Evolutionary conservation across 2,888 invertebrate genomes (phyloP).

Genomic region (Sphaerophoria taeniata): DNA sequence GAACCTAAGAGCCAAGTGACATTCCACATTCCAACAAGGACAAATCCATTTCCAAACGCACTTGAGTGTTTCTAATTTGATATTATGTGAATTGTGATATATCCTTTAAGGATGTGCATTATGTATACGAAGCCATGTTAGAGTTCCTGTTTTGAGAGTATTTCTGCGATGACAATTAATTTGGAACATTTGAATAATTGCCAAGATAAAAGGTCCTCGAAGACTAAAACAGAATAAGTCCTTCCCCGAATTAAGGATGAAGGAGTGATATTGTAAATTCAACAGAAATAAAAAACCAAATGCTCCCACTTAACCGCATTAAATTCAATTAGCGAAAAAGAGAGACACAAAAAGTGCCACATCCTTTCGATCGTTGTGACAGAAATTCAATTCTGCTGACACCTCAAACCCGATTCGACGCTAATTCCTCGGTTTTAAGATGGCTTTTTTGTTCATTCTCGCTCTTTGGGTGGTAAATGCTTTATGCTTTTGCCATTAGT

Average conservation of each 20-base stretch:
- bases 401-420: constrained; percentile 43
- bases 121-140: background rate
- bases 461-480: background rate
- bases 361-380: constrained; percentile 10
- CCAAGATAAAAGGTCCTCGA: background rate
- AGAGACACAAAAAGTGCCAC: background rate
- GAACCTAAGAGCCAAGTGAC: background rate
- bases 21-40: constrained; percentile 21
- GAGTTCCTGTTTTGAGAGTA: constrained; percentile 1
- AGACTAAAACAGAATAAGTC: background rate
- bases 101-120: constrained; percentile 14
- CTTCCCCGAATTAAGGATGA: constrained; percentile 11
- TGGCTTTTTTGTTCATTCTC: constrained; percentile 12
- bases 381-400: constrained; percentile 62
- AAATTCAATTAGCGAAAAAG: constrained; percentile 6
- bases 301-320: constrained; percentile 21
- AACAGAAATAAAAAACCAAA: constrained; percentile 39
- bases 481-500: constrained; percentile 24
- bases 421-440: constrained; percentile 34
- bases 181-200: constrained; percentile 8
- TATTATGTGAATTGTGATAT: background rate
- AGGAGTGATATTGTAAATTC: constrained; percentile 38
- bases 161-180: constrained; percentile 55
- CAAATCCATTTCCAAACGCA: constrained; percentile 6
- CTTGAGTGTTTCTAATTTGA: constrained; percentile 25